Evolutionary conservation across 2,888 invertebrate species (phyloP).

Genomic region (Sturmia bella): DNA sequence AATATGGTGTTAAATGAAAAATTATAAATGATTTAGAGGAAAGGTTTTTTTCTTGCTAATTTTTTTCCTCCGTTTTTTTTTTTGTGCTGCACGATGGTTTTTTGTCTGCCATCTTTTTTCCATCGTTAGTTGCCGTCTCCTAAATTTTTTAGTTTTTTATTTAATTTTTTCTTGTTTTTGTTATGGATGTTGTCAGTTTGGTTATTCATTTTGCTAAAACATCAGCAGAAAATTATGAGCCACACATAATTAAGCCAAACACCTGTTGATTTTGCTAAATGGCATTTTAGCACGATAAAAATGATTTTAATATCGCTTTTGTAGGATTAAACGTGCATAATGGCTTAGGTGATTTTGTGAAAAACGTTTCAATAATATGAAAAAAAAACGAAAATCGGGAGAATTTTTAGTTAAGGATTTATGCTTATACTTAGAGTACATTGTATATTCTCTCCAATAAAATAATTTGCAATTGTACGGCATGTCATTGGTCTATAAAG

Average conservation of each 20-base stretch:
- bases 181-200: slow-evolving; percentile 32
- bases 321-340: slow-evolving; percentile 22
- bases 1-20: slow-evolving; percentile 69
- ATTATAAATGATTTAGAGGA: slow-evolving; percentile 67
- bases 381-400: background rate
- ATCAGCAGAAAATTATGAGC: slow-evolving; percentile 51
- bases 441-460: no score
- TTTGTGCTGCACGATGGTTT: background rate
- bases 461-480: no score
- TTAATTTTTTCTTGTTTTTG: background rate
- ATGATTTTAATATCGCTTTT: slow-evolving; percentile 13
- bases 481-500: no score
- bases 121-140: background rate
- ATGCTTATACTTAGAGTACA: no score
- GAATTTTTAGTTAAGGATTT: no score
- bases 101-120: background rate
- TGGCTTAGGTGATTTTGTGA: background rate
- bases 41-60: slow-evolving; percentile 2
- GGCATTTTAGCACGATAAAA: slow-evolving; percentile 50
- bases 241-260: slow-evolving; percentile 67
- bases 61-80: background rate
- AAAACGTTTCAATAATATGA: slow-evolving; percentile 8
- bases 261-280: slow-evolving; percentile 66
- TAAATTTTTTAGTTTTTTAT: slow-evolving; percentile 12
- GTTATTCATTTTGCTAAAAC: slow-evolving; percentile 41